Conservation (phyloP, 2,113 vertebrate genomes). For the Cavia porcellus region DNA sequence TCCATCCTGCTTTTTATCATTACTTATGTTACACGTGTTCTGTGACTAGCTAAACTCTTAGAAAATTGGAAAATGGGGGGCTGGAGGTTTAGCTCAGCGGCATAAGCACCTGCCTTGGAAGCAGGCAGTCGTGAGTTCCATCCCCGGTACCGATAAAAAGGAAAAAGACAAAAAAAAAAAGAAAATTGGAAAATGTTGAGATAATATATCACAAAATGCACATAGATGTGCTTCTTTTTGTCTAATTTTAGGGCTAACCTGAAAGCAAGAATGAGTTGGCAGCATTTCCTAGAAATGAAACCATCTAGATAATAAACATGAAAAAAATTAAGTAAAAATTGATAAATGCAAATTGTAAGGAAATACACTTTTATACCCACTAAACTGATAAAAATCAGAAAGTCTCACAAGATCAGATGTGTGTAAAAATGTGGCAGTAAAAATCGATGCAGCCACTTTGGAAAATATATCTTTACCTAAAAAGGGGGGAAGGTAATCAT, state of each 20-base stretch:
- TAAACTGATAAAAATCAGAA: background rate
- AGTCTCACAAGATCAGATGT: background rate
- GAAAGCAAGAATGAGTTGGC: background rate
- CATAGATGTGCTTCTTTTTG: background rate
- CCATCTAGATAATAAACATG: background rate
- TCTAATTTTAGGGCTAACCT: background rate
- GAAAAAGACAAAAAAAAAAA: too few relatives aligned
- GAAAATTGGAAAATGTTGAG: background rate
- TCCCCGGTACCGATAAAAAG: too few relatives aligned
- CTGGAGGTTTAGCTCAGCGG: too few relatives aligned
- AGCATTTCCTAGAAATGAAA: conserved; percentile 1
- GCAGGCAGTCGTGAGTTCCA: too few relatives aligned
- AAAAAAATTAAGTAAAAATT: background rate
- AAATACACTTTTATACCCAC: background rate
- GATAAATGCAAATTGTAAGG: background rate
- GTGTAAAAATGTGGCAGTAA: background rate
- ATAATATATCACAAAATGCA: background rate
- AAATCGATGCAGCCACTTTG: background rate
- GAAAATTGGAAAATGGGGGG: background rate
- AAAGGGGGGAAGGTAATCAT: background rate
- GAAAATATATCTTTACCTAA: background rate
- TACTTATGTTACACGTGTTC: background rate
- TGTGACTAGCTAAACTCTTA: background rate
- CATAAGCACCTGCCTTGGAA: too few relatives aligned
- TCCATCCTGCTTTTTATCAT: background rate